Evolutionary conservation across 1,140 invertebrate genomes (phyloP), one percentile per base, ranked within the genome.

Genomic region (Drosophila malerkotliana): DNA sequence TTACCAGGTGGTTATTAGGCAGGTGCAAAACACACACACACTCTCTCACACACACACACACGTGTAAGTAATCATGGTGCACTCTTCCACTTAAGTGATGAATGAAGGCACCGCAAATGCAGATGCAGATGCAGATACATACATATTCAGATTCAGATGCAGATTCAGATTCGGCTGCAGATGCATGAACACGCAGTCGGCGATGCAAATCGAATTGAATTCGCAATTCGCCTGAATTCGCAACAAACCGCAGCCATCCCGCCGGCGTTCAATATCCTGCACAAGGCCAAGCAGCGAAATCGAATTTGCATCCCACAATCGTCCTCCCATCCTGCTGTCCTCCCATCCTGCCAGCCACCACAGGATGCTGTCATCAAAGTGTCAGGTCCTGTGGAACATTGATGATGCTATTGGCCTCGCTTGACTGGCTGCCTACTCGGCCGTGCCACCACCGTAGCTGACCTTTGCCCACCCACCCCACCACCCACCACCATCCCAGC

Each of bases 301-400:
- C 79, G 79, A 82, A 82, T 83, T 83, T 83, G 61, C 76, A 66
- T 72, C 45, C 44, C 14, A 44, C 21, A 37, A 12, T 37, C 34
- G 2, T 9, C 14, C 8, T 18, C n/a, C 41, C 41, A 21, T 9
- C 14, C 8, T 8, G 41, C 41, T 15, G 18, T 2, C n/a, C 41
- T 2, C 26, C 53, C 8, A 24, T n/a, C 34, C 41, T 21, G 15
- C 37, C 14, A 15, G 47, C 7, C 37, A 34, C 51, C 58, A n/a
- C 71, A 64, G 69, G 47, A 63, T 26, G 49, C 53, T 64, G 59
- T 64, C 71, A 74, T 74, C 72, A 52, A 39, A 64, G 72, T 74
- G 71, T 64, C 72, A 57, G 71, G 34, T 57, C 32, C 52, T 39
- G 49, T 53, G 51, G 58, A 41, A 61, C 69, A 55, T 14, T 41